Conservation (phyloP, 2,888 invertebrate genomes). For the Automeris io region DNA sequence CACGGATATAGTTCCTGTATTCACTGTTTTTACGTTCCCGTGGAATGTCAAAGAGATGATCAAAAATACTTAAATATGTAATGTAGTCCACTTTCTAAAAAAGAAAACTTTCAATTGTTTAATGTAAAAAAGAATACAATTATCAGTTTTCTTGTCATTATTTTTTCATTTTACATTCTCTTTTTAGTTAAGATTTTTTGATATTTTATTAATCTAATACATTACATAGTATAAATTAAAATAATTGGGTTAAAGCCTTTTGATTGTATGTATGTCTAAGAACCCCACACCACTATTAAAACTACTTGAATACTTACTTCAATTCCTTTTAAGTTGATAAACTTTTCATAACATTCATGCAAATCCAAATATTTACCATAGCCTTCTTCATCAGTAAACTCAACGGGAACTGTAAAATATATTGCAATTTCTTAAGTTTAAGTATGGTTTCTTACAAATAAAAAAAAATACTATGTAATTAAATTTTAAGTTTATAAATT, state of each 20-base stretch:
- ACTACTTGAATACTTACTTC: conserved; percentile 76
- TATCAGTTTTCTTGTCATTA: background rate
- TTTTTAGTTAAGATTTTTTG: too few species aligned
- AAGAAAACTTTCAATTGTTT: background rate
- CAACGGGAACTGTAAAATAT: conserved; percentile 83
- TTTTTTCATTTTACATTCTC: too few species aligned
- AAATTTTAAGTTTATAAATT: too few species aligned
- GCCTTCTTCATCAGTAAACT: conserved; percentile 99
- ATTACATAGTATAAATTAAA: background rate
- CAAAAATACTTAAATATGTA: conserved; percentile 94
- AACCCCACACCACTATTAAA: background rate
- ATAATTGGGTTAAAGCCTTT: too few species aligned
- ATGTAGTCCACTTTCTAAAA: conserved; percentile 94
- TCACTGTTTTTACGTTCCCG: conserved; percentile 93
- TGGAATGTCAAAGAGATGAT: conserved; percentile 96
- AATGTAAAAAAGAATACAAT: background rate
- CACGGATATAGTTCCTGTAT: conserved; percentile 89
- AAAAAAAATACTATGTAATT: background rate
- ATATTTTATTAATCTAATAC: background rate
- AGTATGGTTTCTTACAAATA: background rate
- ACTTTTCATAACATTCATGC: conserved; percentile 97
- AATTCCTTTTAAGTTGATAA: conserved; percentile 96
- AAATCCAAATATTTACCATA: conserved; percentile 98
- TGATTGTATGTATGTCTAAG: background rate
- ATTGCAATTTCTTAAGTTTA: too few species aligned